phyloP scores from a whole-genome alignment of 64 coral and sea anemone genomes.

The Acropora yongei region DNA sequence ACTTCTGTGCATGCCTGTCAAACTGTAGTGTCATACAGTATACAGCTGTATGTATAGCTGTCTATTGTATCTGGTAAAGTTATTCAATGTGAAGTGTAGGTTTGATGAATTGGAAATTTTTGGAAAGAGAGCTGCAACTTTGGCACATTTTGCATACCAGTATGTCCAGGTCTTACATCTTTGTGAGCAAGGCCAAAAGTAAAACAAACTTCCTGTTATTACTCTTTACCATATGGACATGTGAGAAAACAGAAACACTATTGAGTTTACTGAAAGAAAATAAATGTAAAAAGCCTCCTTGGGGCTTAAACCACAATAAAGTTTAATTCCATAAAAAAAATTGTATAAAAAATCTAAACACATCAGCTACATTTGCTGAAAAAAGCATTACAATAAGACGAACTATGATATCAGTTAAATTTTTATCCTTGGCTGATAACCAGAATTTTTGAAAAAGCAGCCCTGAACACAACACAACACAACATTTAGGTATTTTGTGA shows the following conservation, averaged over 20 bases:
- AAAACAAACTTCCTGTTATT: conserved; percentile 9
- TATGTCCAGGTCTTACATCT: conserved; percentile 13
- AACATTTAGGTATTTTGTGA: conserved; percentile 1
- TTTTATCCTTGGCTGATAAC: neutral
- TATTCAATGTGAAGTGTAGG: conserved; percentile 1
- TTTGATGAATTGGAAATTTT: conserved; percentile 8
- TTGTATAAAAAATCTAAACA: neutral
- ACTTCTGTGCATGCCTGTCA: too few species aligned
- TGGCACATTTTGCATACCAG: neutral
- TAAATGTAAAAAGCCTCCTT: neutral
- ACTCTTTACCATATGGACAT: conserved; percentile 10
- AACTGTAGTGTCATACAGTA: too few species aligned
- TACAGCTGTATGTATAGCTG: neutral
- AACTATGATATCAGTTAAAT: neutral
- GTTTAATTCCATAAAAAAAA: conserved; percentile 6
- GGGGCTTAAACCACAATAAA: neutral
- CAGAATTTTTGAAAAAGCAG: neutral
- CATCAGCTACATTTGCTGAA: conserved; percentile 16
- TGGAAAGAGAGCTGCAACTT: neutral
- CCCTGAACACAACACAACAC: neutral
- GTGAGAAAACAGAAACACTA: neutral
- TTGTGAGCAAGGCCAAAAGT: conserved; percentile 5
- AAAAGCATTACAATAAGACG: conserved; percentile 17
- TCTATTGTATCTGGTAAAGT: neutral
- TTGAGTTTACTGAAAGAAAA: conserved; percentile 4